Base-by-base conservation (phyloP, 2,888 invertebrate species). In the Trachelus stipa region DNA sequence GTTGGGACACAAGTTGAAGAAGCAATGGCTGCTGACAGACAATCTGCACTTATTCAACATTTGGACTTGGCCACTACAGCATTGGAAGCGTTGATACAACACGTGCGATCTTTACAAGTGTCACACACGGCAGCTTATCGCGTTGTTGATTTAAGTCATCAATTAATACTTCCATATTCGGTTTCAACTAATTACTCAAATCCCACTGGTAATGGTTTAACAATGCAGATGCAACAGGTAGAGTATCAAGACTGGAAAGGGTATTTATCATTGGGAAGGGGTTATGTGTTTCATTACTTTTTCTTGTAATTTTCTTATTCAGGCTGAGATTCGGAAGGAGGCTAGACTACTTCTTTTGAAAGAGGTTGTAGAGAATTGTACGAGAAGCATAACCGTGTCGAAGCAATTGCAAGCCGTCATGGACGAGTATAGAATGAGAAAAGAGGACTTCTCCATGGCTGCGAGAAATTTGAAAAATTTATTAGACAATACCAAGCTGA, bases 401-500 rank as follows among this genome's bases (percentile, higher is more conserved):
- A 84, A 83, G 76, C 79, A 83, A 34, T 77, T 85, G 31, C 81
- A 82, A 31, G 68, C 77, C 4, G 68, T 84, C 30, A 81, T 87
- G 56, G 82, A 86, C 31, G 83, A 84, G 77, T 79, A 85, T 37
- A 78, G 73, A 68, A n/a, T 73, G 12, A 81, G 80, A 34, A 81
- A 81, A 73, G 78, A 83, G 34, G 83, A 87, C 76, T 87, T 87
- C 56, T 75, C 79, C 2, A 76, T 80, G 9, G 87, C 87, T 11
- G 81, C 83, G 34, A 83, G 77, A 69, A 87, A 87, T 75, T 87
- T 87, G 4, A 84, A 84, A 74, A 81, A 80, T 68, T 83, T 86
- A 71, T 79, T 87, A n/a, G 79, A 82, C 23, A 79, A 79, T 34
- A 79, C 83, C 1, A 85, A 80, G 77, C 79, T 87, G 34, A 84